Base-by-base conservation (phyloP, 1,140 invertebrate genomes). In the Drosophila prosaltans region DNA sequence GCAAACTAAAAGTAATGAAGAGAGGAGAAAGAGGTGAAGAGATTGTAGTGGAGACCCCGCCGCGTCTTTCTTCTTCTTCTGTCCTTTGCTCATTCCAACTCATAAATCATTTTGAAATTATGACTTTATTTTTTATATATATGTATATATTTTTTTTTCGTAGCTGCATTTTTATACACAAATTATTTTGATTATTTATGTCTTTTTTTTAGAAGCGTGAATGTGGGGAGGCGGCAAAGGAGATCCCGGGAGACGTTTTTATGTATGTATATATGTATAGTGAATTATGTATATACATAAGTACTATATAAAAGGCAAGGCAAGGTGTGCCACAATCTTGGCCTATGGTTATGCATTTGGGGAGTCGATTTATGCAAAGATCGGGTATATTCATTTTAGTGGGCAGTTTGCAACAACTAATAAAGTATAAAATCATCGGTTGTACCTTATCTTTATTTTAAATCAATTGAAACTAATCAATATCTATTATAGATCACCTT, bases 101-200 rank as follows among this genome's bases (percentile, higher is more conserved):
- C 85, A 90, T 90, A 90, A 90, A 90, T 90, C 85, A 90, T 90
- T 81, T 74, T 59, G 55, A 79, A 90, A 90, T 90, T 90, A 90
- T 90, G 85, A 90, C 81, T 90, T 90, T 90, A 90, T 90, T 90
- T 90, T 77, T 60, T 59, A 75, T 26, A 40, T 43, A 10, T 26
- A 48, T 72, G 69, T 78, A 58, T 54, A 30, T 30, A 30, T 36
- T 74, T 40, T 69, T 63, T 69, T 68, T 73, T 65, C 71, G 72
- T 70, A 64, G 21, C 45, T 77, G 70, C 82, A 88, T 86, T 86
- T 85, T 88, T 82, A 86, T 88, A 82, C 62, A 85, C 72, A 86
- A 76, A 82, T 86, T 86, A 86, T 86, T 88, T 60, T 61, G 65
- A 76, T 79, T 79, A 79, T 76, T 76, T 76, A 79, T 79, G 73